Percentiles rank a stretch among this genome's conserved stretches.
These are phyloP conservation scores for Drosophila putrida DNA, from an alignment of 2,888 invertebrate species.

Conservation along the genomic window DNA sequence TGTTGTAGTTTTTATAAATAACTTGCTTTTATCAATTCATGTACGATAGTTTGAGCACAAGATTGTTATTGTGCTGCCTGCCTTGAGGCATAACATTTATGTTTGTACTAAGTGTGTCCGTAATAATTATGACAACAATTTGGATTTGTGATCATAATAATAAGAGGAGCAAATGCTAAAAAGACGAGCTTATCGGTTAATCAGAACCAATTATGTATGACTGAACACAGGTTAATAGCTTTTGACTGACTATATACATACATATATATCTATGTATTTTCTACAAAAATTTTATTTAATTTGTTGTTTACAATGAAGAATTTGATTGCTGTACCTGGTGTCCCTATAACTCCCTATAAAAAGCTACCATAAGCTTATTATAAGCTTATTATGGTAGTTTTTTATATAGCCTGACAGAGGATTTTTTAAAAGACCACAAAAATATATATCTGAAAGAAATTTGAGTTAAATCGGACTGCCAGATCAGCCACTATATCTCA, in stretches of 20 bases:
- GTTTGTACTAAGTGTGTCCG: conserved; percentile 18
- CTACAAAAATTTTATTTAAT: background rate
- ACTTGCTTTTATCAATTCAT: conserved; percentile 39
- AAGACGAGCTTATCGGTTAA: conserved; percentile 4
- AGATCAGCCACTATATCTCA: too few species aligned
- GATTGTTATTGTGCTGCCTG: conserved; percentile 40
- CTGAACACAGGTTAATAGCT: background rate
- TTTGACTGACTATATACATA: too few species aligned
- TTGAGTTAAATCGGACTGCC: too few species aligned
- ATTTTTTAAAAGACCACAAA: too few species aligned
- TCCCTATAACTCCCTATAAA: too few species aligned
- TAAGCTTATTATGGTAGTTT: too few species aligned
- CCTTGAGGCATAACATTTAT: conserved; percentile 28
- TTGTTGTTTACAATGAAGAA: too few species aligned
- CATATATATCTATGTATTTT: background rate
- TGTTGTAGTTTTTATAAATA: conserved; percentile 28
- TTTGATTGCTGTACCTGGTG: too few species aligned
- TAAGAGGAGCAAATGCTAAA: background rate
- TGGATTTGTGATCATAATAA: too few species aligned
- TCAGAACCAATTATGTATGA: conserved; percentile 6
- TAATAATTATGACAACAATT: conserved; percentile 25
- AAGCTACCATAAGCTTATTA: too few species aligned
- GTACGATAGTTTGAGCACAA: conserved; percentile 26
- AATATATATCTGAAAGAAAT: too few species aligned
- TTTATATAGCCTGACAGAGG: too few species aligned